Base-by-base conservation (phyloP, 2,888 invertebrate genomes). In the Euproctis similis region DNA sequence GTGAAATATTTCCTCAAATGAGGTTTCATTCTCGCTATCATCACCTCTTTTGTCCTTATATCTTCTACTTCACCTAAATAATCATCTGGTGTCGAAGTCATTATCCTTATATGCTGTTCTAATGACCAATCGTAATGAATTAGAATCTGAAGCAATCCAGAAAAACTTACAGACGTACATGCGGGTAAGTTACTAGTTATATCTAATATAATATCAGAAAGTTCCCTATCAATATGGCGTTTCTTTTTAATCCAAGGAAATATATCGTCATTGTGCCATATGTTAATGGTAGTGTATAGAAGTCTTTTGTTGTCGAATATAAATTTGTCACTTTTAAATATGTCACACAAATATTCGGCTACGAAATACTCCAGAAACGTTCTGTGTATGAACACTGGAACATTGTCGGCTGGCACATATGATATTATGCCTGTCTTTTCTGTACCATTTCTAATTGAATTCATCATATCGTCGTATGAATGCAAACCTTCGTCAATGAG, bases 321-420 rank as follows among this genome's bases (percentile, higher is more conserved):
- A 18, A 26, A 14, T 4, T 19, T 9, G 1, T 19, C n/a, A 9
- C 8, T 8, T 11, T 14, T 12, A 8, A 31, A 14, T 9, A 27
- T 24, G 2, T 24, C 24, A 20, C 9, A n/a, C 8, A 27, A 1
- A 7, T 12, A 31, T 10, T 31, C 23, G 5, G 19, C 14, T 0
- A 27, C 31, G 7, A 31, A 31, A 24, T 31, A 27, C 16, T 27
- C 31, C 1, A 9, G 14, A 12, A 31, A 23, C 3, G 27, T 27
- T 20, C 7, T 24, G 9, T 31, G 23, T 14, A 31, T 24, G 4
- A 27, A 27, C 4, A 24, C 9, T 2, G 27, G 26, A 1, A 17
- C 4, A 2, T 11, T 5, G 5, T 8, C 8, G 5, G 3, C 2
- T 2, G 12, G 23, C 1, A 31, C 2, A 12, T 22, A 8, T 2